These are phyloP conservation scores for Malaclemys terrapin DNA, from an alignment of 2,113 vertebrate genomes.

Conservation along the genomic window DNA sequence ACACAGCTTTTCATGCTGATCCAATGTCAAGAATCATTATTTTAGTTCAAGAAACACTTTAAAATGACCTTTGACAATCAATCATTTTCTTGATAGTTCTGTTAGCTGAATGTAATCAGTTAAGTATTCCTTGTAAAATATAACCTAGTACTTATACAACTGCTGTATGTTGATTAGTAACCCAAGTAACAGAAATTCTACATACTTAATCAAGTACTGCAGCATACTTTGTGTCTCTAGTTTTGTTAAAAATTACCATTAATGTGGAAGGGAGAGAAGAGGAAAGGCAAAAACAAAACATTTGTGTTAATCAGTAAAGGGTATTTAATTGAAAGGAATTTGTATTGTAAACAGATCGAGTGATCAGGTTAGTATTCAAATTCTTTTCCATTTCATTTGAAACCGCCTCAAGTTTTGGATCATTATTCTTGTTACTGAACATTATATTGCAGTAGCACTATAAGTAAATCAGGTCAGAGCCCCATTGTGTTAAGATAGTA, in stretches of 20 bases:
- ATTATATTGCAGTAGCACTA: neutral
- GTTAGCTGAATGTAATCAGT: neutral
- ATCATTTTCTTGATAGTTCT: neutral
- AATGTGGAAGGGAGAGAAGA: neutral
- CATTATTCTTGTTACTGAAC: neutral
- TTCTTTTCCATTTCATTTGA: neutral
- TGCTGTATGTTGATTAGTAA: neutral
- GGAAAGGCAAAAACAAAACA: neutral
- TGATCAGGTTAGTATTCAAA: neutral
- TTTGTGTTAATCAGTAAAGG: neutral
- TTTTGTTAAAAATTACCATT: neutral
- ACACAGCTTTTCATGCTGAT: neutral
- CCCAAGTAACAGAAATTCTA: neutral
- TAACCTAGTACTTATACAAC: neutral
- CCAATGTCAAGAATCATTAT: neutral
- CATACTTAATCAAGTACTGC: neutral
- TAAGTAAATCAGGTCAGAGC: neutral
- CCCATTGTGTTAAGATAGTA: neutral
- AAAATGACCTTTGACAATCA: neutral
- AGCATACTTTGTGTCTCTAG: neutral
- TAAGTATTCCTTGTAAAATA: neutral
- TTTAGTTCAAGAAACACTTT: neutral
- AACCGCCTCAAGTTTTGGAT: neutral
- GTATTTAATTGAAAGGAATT: neutral
- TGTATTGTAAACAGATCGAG: neutral